A percentile compares a stretch with the other conserved stretches of the same genome.
phyloP scores from a whole-genome alignment of 2,113 vertebrate genomes.

The Rhynchopsitta pachyrhyncha region DNA sequence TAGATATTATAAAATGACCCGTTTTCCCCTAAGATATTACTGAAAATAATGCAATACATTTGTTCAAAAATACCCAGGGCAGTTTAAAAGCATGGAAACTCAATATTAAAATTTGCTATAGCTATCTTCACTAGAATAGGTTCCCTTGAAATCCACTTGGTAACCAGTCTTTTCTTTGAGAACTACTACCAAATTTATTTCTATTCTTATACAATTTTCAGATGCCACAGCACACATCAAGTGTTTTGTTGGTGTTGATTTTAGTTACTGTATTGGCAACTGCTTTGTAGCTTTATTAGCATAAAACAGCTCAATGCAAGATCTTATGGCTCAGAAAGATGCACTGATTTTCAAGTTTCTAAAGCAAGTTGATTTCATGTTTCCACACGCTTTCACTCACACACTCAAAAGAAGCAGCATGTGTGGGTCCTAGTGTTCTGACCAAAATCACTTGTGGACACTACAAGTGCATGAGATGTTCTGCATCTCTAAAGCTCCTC shows the following conservation, averaged over 20 bases:
- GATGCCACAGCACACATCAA: neutral
- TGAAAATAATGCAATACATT: neutral
- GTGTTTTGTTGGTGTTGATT: neutral
- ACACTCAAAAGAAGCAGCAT: neutral
- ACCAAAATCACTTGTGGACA: neutral
- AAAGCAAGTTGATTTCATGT: neutral
- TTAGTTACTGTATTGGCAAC: neutral
- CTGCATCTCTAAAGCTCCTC: neutral
- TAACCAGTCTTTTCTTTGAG: neutral
- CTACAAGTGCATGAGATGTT: neutral
- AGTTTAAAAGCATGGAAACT: neutral
- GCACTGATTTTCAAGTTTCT: neutral
- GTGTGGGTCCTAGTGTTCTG: rapidly evolving
- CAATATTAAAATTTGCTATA: neutral
- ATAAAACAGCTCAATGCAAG: neutral
- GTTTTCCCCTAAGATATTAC: neutral
- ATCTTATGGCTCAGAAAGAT: neutral
- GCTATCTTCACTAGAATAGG: neutral
- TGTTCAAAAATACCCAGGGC: neutral
- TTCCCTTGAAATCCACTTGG: neutral
- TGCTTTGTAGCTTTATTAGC: neutral
- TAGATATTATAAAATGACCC: neutral
- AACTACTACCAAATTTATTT: neutral
- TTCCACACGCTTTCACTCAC: neutral
- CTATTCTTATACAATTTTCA: neutral